Evolutionary conservation across 2,797 vertebrate genomes (phyloP).

Genomic region (Brachyrhaphis roseni): DNA sequence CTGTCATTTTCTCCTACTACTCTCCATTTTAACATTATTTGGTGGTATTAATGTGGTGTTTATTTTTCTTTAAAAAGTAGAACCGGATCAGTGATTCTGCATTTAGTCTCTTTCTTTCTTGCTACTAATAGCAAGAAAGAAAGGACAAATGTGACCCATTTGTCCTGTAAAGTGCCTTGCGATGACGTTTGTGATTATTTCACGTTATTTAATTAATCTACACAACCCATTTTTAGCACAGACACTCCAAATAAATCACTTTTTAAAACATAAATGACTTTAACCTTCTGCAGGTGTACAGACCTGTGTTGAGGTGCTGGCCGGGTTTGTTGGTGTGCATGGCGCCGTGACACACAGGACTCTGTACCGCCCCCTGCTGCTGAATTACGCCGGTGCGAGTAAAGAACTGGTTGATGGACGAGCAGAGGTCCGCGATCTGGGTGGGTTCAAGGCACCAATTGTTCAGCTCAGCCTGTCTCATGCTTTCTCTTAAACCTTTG

Average conservation of each 20-base stretch:
- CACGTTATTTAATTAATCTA: not conserved
- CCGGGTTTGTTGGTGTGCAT: slow-evolving; percentile 89
- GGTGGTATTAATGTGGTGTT: not conserved
- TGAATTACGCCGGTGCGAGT: slow-evolving; percentile 92
- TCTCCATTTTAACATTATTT: not conserved
- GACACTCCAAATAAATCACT: not conserved
- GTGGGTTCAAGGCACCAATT: slow-evolving; percentile 94
- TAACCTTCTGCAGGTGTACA: not conserved
- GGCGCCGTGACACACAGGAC: slow-evolving; percentile 87
- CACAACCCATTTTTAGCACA: not conserved
- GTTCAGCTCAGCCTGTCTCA: slow-evolving; percentile 94
- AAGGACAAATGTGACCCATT: not conserved
- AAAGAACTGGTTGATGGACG: slow-evolving; percentile 94
- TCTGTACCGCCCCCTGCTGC: slow-evolving; percentile 87
- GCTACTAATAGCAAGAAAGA: not conserved
- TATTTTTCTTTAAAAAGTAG: not conserved
- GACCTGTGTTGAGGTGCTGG: slow-evolving; percentile 88
- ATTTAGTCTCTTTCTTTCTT: not conserved
- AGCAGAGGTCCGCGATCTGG: slow-evolving; percentile 93
- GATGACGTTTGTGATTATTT: not conserved
- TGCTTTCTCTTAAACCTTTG: slow-evolving; percentile 91
- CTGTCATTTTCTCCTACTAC: not conserved
- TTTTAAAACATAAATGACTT: not conserved
- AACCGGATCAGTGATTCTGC: not conserved
- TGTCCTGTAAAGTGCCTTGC: not conserved